phyloP scores from a whole-genome alignment of 2,888 invertebrate species.

The Orchesellides sinensis region DNA sequence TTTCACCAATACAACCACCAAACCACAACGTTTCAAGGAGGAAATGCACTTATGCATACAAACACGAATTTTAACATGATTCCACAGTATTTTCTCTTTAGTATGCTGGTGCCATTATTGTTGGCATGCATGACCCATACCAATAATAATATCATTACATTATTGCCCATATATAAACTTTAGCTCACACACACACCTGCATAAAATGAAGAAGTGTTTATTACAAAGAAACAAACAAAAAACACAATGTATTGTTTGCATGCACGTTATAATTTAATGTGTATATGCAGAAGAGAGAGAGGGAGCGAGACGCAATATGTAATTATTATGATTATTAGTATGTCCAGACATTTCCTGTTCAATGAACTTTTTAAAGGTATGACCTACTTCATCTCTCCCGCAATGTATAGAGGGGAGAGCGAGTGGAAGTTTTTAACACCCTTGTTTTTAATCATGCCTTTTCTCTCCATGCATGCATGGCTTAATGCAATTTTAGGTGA shows the following conservation, averaged over 20 bases:
- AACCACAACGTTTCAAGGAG: no score
- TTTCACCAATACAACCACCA: no score
- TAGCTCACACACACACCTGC: no score
- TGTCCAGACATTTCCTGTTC: slow-evolving; percentile 64
- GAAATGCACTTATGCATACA: no score
- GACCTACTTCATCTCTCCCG: slow-evolving; percentile 38
- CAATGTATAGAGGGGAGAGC: neutral
- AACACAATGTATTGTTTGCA: neutral
- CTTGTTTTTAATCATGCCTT: slow-evolving; percentile 10
- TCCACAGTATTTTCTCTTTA: no score
- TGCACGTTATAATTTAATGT: neutral
- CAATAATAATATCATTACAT: no score
- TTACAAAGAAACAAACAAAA: no score
- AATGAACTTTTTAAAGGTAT: slow-evolving; percentile 61
- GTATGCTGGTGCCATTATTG: no score
- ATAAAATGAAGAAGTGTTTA: slow-evolving; percentile 3
- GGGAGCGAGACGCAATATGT: neutral
- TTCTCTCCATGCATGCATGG: slow-evolving; percentile 6
- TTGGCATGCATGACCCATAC: no score
- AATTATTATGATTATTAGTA: slow-evolving; percentile 60
- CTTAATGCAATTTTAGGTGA: no score
- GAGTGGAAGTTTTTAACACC: slow-evolving; percentile 1
- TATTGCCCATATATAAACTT: no score
- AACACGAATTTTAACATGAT: no score
- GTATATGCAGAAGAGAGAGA: neutral